Conservation (phyloP, 2,888 invertebrate genomes). For the Plebejus melissa region DNA sequence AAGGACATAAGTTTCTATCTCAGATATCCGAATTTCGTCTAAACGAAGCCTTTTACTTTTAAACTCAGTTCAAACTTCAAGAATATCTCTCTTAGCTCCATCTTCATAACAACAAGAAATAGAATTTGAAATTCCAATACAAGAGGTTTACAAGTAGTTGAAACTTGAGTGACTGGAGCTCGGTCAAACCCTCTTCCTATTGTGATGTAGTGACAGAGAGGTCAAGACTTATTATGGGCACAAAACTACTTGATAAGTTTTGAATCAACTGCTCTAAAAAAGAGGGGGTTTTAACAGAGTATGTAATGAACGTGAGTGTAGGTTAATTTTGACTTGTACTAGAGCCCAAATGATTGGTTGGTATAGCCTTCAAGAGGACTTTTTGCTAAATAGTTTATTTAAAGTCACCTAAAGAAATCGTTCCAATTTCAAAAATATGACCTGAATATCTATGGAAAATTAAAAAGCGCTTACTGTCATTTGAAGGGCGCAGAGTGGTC, state of each 20-base stretch:
- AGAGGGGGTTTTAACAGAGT: too few relatives aligned
- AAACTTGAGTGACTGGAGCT: not conserved
- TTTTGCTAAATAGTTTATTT: too few relatives aligned
- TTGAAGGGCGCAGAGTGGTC: conserved; percentile 56
- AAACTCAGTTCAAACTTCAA: too few relatives aligned
- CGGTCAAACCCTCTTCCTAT: not conserved
- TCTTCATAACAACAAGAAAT: not conserved
- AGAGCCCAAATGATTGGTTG: too few relatives aligned
- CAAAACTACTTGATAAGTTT: not conserved
- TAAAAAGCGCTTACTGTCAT: conserved; percentile 27
- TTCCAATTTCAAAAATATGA: not conserved
- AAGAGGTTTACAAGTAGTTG: conserved; percentile 5
- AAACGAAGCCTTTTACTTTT: not conserved
- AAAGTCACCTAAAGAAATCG: too few relatives aligned
- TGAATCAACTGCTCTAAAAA: too few relatives aligned
- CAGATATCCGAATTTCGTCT: too few relatives aligned
- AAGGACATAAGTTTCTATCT: too few relatives aligned
- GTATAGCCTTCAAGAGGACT: too few relatives aligned
- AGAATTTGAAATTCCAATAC: conserved; percentile 4
- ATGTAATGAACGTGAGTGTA: too few relatives aligned
- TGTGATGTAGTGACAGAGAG: not conserved
- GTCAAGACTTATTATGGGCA: not conserved
- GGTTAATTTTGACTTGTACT: too few relatives aligned
- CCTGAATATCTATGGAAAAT: conserved; percentile 7
- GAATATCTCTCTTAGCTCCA: not conserved